phyloP scores from a whole-genome alignment of 2,113 vertebrate species.

The Symphodus melops region DNA sequence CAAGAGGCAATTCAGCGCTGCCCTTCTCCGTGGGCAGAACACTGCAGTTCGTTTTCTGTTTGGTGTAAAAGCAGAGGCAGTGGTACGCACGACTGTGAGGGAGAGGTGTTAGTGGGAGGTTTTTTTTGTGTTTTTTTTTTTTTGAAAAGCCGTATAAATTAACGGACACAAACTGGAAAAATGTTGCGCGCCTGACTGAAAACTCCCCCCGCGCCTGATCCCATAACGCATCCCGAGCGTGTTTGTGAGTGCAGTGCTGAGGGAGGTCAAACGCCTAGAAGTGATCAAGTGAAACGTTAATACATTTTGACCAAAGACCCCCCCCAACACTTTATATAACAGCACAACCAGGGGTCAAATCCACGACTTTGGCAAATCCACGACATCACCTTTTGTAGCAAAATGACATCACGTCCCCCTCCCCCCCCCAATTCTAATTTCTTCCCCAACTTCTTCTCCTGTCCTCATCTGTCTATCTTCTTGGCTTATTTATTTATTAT shows the following conservation, averaged over 20 bases:
- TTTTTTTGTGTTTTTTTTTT: no score
- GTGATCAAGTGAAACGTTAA: slow-evolving; percentile 11
- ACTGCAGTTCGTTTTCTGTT: slow-evolving; percentile 16
- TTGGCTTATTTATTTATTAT: background rate
- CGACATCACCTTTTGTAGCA: background rate
- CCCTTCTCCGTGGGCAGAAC: slow-evolving; percentile 7
- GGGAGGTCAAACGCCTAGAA: slow-evolving; percentile 9
- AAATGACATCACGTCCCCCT: background rate
- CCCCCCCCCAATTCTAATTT: background rate
- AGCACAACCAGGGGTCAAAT: background rate
- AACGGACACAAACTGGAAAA: background rate
- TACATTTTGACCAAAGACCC: slow-evolving; percentile 16
- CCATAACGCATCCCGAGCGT: background rate
- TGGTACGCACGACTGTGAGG: background rate
- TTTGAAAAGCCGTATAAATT: background rate
- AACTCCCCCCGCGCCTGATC: background rate
- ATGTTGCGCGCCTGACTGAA: background rate
- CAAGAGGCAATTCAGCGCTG: background rate
- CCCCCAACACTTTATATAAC: slow-evolving; percentile 32
- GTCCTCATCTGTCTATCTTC: background rate
- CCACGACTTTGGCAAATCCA: slow-evolving; percentile 3
- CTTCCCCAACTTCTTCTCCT: background rate
- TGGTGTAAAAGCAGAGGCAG: slow-evolving; percentile 22
- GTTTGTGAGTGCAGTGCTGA: background rate
- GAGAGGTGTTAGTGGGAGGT: background rate